phyloP scores from a whole-genome alignment of 2,113 vertebrate genomes.

The Crotalus viridis region DNA sequence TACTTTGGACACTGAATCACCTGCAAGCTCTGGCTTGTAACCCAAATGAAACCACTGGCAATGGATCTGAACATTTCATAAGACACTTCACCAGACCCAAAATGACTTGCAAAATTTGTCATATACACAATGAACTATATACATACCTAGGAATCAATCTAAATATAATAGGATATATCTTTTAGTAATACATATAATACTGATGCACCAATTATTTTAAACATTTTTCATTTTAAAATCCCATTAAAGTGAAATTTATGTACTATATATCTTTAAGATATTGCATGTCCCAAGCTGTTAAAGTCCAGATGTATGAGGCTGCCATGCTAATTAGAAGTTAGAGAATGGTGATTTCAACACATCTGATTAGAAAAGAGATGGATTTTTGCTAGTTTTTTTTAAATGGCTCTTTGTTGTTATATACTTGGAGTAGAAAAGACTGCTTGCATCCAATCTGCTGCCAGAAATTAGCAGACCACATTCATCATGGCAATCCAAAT shows the following conservation, averaged over 20 bases:
- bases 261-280: background rate
- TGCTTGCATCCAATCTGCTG: background rate
- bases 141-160: background rate
- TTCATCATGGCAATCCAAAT: background rate
- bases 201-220: background rate
- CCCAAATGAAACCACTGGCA: background rate
- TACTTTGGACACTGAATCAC: background rate
- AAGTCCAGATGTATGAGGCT: background rate
- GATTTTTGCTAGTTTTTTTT: background rate
- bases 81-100: background rate
- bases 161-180: background rate
- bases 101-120: background rate
- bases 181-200: background rate
- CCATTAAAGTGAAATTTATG: background rate
- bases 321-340: background rate
- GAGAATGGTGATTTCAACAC: background rate
- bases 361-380: background rate
- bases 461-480: background rate
- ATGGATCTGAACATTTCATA: background rate
- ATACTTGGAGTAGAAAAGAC: background rate
- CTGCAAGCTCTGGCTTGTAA: background rate
- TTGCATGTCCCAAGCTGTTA: background rate
- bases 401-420: background rate
- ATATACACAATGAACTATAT: background rate
- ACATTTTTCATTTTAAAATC: background rate